Evolutionary conservation across 2,888 invertebrate genomes (phyloP), one percentile per base, ranked within the genome.

Genomic region (Gryllus longicercus): DNA sequence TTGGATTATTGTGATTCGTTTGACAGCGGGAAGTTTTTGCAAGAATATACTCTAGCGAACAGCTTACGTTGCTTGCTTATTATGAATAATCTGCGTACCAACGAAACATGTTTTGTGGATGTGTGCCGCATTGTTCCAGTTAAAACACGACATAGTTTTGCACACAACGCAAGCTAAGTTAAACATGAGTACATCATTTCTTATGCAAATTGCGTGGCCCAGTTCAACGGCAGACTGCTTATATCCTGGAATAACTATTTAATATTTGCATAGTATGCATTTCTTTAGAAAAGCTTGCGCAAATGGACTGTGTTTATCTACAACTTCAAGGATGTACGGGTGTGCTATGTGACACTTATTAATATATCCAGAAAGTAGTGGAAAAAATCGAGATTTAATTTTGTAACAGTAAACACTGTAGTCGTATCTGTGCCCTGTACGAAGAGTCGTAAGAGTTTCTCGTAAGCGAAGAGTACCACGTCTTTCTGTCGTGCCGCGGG

Each of bases 271-370:
- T 63, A 63, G 16, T 63, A 63, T 63, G 63, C 63, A 18, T 18
- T 63, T 18, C 4, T n/a, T 63, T n/a, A n/a, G 14, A 14, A 18
- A 63, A 63, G 63, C 63, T 63, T 63, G 14, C n/a, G 11, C 38
- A 38, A 38, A 63, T 4, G n/a, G 63, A n/a, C 63, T 18, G 63
- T 63, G 63, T 63, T 63, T 63, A 63, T 63, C n/a, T 63, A 63
- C 63, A n/a, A 63, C 63, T n/a, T 63, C 63, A 18, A 63, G 14
- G 63, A n/a, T 63, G 63, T 63, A 63, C 63, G 63, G 63, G 63
- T 63, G 63, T 63, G 63, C 63, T 63, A 63, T 63, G 63, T 63
- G 63, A 63, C 63, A 63, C 63, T 63, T 63, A 18, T n/a, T 63
- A 38, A 38, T 38, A 38, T 63, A 63, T 14, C 63, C 63, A 18